Evolutionary conservation across 1,140 invertebrate species (phyloP).

Genomic region (Gonatopus flavifemur): DNA sequence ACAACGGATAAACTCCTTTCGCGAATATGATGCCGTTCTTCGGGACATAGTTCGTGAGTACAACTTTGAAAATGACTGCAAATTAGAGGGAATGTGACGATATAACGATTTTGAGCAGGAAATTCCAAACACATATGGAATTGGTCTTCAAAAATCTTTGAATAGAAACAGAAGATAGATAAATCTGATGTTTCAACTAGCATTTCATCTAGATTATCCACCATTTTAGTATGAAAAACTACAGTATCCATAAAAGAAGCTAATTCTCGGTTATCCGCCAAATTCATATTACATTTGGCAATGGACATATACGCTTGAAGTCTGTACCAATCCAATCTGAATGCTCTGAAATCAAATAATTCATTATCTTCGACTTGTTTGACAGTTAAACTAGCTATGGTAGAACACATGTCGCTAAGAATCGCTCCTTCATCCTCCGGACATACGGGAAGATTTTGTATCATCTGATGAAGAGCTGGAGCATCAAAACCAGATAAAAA

Average conservation of each 20-base stretch:
- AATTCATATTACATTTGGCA: slow-evolving; percentile 76
- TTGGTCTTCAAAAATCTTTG: slow-evolving; percentile 95
- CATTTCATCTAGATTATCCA: slow-evolving; percentile 97
- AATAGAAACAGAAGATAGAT: slow-evolving; percentile 97
- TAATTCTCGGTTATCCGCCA: slow-evolving; percentile 85
- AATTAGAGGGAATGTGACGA: slow-evolving; percentile 96
- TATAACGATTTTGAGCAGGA: slow-evolving; percentile 95
- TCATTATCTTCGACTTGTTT: slow-evolving; percentile 98
- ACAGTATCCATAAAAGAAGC: slow-evolving; percentile 93
- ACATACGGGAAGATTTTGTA: slow-evolving; percentile 82
- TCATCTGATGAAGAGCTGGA: slow-evolving; percentile 86
- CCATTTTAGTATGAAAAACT: slow-evolving; percentile 97
- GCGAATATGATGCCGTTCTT: slow-evolving; percentile 95
- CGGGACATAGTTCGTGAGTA: slow-evolving; percentile 97
- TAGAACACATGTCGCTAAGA: slow-evolving; percentile 89
- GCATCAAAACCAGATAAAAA: slow-evolving; percentile 96
- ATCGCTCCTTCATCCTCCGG: slow-evolving; percentile 96
- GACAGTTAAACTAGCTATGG: slow-evolving; percentile 82
- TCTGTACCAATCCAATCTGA: slow-evolving; percentile 96
- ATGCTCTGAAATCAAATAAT: slow-evolving; percentile 92
- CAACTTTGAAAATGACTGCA: slow-evolving; percentile 98
- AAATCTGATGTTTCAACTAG: slow-evolving; percentile 95
- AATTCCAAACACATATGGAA: slow-evolving; percentile 99
- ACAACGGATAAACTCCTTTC: slow-evolving; percentile 95
- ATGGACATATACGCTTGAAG: slow-evolving; percentile 94